phyloP scores from a whole-genome alignment of 2,797 vertebrate genomes.

The Karalla daura region DNA sequence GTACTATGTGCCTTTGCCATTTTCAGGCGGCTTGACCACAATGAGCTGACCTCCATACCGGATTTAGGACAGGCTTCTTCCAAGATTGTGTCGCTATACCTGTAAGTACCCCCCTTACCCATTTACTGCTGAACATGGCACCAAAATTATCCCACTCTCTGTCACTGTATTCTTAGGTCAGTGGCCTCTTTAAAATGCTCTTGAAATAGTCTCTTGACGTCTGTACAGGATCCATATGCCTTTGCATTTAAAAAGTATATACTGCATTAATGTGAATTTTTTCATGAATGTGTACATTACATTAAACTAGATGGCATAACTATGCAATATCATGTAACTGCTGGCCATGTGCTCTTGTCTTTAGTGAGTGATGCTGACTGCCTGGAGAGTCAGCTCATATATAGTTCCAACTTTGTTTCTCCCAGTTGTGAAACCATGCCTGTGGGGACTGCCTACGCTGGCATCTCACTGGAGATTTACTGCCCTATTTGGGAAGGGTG shows the following conservation, averaged over 20 bases:
- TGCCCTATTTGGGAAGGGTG: slow-evolving; percentile 81
- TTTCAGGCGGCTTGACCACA: slow-evolving; percentile 91
- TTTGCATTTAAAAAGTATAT: slow-evolving; percentile 31
- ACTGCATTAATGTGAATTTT: slow-evolving; percentile 23
- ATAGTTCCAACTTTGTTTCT: slow-evolving; percentile 55
- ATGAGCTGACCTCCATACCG: slow-evolving; percentile 91
- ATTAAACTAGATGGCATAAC: slow-evolving; percentile 13
- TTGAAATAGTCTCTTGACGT: slow-evolving; percentile 56
- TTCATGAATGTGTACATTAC: slow-evolving; percentile 5
- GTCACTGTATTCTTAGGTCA: slow-evolving; percentile 52
- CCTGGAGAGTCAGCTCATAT: slow-evolving; percentile 49
- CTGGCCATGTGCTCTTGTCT: slow-evolving; percentile 28
- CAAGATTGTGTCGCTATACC: slow-evolving; percentile 84
- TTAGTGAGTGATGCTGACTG: slow-evolving; percentile 39
- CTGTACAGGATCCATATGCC: slow-evolving; percentile 30
- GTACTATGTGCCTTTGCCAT: slow-evolving; percentile 36
- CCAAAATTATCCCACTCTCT: slow-evolving; percentile 40
- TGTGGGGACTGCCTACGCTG: slow-evolving; percentile 71
- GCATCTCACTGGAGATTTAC: slow-evolving; percentile 79
- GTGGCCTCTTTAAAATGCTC: slow-evolving; percentile 59
- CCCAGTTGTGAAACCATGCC: slow-evolving; percentile 73
- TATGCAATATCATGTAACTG: slow-evolving; percentile 35
- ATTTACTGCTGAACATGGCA: slow-evolving; percentile 21
- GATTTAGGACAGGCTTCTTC: slow-evolving; percentile 86
- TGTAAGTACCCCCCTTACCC: slow-evolving; percentile 87